Conservation (phyloP, 2,888 invertebrate genomes). For the Cheilosia impressa region DNA sequence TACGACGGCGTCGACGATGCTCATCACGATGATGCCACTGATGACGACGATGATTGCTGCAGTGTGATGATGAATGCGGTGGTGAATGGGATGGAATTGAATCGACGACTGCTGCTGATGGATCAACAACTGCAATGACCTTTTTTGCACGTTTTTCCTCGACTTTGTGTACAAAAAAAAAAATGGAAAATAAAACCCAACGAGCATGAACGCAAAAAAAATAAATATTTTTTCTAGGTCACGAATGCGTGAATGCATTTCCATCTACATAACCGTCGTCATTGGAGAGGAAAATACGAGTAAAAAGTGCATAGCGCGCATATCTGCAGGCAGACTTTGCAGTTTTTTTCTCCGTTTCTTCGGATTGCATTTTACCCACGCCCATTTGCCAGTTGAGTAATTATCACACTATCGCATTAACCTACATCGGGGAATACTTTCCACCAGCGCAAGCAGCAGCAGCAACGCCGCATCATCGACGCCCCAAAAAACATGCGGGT, state of each 20-base stretch:
- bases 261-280: constrained; percentile 55
- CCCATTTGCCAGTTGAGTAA: constrained; percentile 74
- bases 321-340: constrained; percentile 70
- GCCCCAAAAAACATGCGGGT: constrained; percentile 11
- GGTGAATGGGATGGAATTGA: constrained; percentile 68
- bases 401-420: constrained; percentile 75
- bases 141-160: constrained; percentile 54
- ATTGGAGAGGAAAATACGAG: constrained; percentile 41
- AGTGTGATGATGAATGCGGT: constrained; percentile 64
- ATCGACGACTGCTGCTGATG: constrained; percentile 63
- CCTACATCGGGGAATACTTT: constrained; percentile 67
- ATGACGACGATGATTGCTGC: constrained; percentile 39
- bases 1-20: constrained; percentile 21
- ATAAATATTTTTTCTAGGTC: constrained; percentile 70
- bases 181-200: constrained; percentile 38
- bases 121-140: constrained; percentile 72
- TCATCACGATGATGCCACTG: constrained; percentile 12
- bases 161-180: constrained; percentile 14
- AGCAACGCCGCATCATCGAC: constrained; percentile 28
- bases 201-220: constrained; percentile 44
- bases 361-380: constrained; percentile 68
- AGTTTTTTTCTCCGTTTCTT: constrained; percentile 41
- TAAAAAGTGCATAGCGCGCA: constrained; percentile 39
- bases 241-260: constrained; percentile 73
- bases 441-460: constrained; percentile 27